phyloP scores from a whole-genome alignment of 2,113 vertebrate genomes.

The Phalacrocorax pelagicus region DNA sequence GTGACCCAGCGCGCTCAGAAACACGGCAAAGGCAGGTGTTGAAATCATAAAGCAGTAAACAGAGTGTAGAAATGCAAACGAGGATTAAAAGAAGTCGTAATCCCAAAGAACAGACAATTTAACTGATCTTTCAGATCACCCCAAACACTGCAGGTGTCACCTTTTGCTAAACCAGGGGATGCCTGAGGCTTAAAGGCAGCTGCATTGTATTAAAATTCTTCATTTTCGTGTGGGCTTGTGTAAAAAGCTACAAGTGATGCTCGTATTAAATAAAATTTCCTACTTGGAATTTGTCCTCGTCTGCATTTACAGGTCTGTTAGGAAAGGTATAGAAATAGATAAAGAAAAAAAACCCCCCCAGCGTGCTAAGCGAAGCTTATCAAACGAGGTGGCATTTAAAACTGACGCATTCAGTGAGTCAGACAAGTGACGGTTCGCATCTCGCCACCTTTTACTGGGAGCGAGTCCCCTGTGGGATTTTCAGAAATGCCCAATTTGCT shows the following conservation, averaged over 20 bases:
- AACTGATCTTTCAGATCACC: not conserved
- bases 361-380: not conserved
- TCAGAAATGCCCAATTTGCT: not conserved
- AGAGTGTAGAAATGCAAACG: not conserved
- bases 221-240: not conserved
- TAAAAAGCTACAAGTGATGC: not conserved
- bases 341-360: not conserved
- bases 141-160: not conserved
- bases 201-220: fast-evolving
- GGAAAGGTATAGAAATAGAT: not conserved
- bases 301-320: not conserved
- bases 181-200: fast-evolving
- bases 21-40: not conserved
- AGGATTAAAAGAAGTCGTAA: not conserved
- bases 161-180: not conserved
- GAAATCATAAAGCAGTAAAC: not conserved
- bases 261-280: not conserved
- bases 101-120: not conserved
- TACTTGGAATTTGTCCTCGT: not conserved
- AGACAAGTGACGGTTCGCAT: not conserved
- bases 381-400: not conserved
- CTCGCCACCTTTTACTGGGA: not conserved
- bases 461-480: not conserved
- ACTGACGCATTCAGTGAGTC: not conserved
- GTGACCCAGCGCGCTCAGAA: not conserved